Evolutionary conservation across 1,140 invertebrate species (phyloP), one percentile per base, ranked within the genome.

Genomic region (Saccostrea glomerata): DNA sequence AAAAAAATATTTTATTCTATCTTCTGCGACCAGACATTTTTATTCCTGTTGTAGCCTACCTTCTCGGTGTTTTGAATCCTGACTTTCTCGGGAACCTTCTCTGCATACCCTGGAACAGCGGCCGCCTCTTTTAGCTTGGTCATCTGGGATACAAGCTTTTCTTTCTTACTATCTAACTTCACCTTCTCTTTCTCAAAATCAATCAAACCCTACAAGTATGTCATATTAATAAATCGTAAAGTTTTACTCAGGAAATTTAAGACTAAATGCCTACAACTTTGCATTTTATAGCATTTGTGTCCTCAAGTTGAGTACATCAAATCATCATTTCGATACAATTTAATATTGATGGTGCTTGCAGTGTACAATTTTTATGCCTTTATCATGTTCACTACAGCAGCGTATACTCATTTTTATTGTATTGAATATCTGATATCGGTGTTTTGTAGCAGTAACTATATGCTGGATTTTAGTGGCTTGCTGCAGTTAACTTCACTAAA

Each of bases 111-210:
- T 0, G 96, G 94, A 13, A 96, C 96, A 36, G 95, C 94, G 94
- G 97, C 97, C 0, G 97, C 96, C 84, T 94, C 93, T 84, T 92
- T 89, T 15, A 96, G 92, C 92, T 97, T 98, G 15, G 95, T 95
- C 90, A 98, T 96, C 40, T 96, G 97, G 93, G 96, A 96, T 47
- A 95, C 95, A 11, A 98, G 94, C 85, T 96, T 96, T 23, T 97
- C 96, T 88, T 97, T 95, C 93, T 98, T 98, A 92, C 98, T 98
- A 84, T 97, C 95, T 47, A 99, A 95, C 94, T 98, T 98, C 4
- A 96, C 95, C 9, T 98, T 96, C 94, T 99, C 98, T 94, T 98
- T 98, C 54, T 95, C 95, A 0, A 97, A 96, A 95, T 99, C 98
- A 91, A 99, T 98, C 1, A 99, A 95, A 77, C 98, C 98, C 97